Evolutionary conservation across 2,888 invertebrate species (phyloP).

Genomic region (Zygaena filipendulae): DNA sequence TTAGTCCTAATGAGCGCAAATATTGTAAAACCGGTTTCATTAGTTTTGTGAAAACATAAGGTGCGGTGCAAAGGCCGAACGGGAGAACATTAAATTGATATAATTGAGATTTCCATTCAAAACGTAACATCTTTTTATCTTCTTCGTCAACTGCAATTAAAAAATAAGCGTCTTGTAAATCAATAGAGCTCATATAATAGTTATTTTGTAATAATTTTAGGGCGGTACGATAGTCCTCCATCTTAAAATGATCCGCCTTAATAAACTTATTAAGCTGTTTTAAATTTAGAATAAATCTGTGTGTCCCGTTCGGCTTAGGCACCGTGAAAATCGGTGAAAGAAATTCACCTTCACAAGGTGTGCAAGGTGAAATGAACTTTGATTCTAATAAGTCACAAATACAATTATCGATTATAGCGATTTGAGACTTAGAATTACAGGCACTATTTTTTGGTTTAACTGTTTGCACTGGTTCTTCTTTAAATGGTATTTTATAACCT

Average conservation of each 20-base stretch:
- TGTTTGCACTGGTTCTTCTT: conserved; percentile 4
- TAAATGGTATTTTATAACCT: conserved; percentile 14
- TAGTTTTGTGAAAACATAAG: conserved; percentile 7
- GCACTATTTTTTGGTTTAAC: background rate
- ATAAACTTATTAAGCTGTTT: conserved; percentile 14
- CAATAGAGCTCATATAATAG: background rate
- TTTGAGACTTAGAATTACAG: background rate
- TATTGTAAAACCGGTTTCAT: conserved; percentile 2
- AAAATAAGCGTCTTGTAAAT: background rate
- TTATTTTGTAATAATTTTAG: conserved; percentile 5
- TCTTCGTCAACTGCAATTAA: background rate
- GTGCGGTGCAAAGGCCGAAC: conserved; percentile 5
- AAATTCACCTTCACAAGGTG: conserved; percentile 8
- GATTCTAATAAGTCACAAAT: conserved; percentile 7
- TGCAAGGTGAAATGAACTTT: conserved; percentile 9
- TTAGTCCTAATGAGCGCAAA: background rate
- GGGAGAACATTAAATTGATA: conserved; percentile 1
- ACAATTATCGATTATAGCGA: conserved; percentile 4
- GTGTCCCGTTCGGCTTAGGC: conserved; percentile 12
- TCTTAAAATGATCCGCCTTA: conserved; percentile 14
- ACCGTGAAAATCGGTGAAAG: conserved; percentile 14
- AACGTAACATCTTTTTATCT: background rate
- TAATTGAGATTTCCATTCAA: background rate
- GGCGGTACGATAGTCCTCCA: conserved; percentile 14
- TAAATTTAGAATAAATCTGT: conserved; percentile 9